Base-by-base conservation (phyloP, 2,113 vertebrate species). In the Microtus richardsoni region DNA sequence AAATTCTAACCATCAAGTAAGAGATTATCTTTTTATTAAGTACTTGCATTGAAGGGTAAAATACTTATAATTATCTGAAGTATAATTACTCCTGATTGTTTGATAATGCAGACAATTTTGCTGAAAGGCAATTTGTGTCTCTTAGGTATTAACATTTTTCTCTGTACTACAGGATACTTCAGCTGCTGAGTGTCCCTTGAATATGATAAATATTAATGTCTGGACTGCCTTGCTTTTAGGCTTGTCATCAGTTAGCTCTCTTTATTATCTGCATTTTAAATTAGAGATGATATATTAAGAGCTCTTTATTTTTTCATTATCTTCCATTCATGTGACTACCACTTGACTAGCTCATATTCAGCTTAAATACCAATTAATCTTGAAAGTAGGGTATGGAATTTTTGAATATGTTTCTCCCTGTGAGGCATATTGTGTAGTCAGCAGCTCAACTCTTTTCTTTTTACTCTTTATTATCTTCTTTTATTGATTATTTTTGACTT, bases 191-290 rank as follows among this genome's bases (percentile, higher is more conserved):
- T 84, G 95, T 95, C 2, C 83, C 71, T 75, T 91, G 41, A 97
- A 96, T 94, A 86, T 30, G 5, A 80, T 96, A 97, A 97, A 93
- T 95, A 97, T 97, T 97, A 97, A 91, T 83, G 13, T 33, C 86
- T 58, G 54, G 62, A 93, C 7, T 24, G 94, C 60, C 96, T 94
- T 96, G 95, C 95, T 95, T 80, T 94, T 96, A 95, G 88, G 87
- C 96, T 98, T 98, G 91, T 91, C 58, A 95, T 95, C 73, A 94
- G 93, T 98, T 95, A 95, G 75, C 90, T 97, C 87, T 86, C 78
- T 94, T 92, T 97, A 93, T 97, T 98, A 98, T 97, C 89, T 96
- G 79, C 93, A 93, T 70, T 94, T 93, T 96, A 98, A 96, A 98
- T 71, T 96, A 58, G 96, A 60, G 54, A 60, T 97, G 97, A 97